Conservation (phyloP, 2,797 vertebrate species). For the Pitangus sulphuratus region DNA sequence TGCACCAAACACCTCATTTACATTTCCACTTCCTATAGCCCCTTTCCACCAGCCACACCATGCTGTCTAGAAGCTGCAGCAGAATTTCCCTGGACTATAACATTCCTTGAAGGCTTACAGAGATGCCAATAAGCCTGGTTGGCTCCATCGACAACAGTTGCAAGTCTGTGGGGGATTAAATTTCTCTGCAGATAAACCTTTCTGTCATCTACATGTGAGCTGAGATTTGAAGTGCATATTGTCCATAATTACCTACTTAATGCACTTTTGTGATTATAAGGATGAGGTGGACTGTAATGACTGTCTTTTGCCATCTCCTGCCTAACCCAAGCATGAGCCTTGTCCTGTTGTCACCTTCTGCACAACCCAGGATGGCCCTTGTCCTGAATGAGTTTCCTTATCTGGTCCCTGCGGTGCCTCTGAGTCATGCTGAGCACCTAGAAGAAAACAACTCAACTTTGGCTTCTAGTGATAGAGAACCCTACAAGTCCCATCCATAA, state of each 20-base stretch:
- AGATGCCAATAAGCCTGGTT: fast-evolving
- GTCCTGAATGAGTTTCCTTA: not conserved
- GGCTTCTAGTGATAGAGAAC: not conserved
- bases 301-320: not conserved
- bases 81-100: not conserved
- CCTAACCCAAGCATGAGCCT: not conserved
- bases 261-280: not conserved
- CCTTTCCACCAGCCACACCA: not conserved
- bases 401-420: fast-evolving
- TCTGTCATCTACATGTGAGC: not conserved
- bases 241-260: not conserved
- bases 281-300: not conserved
- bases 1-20: not conserved
- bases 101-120: not conserved
- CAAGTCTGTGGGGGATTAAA: not conserved
- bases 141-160: not conserved
- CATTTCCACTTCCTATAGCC: not conserved
- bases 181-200: not conserved
- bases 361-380: not conserved
- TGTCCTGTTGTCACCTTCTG: not conserved
- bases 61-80: not conserved
- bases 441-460: not conserved
- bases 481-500: not conserved
- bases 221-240: not conserved
- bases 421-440: not conserved